A percentile compares a stretch with the other conserved stretches of the same genome.
These are phyloP conservation scores for Brachyistius frenatus DNA, from an alignment of 2,113 vertebrate genomes.

Conservation along the genomic window DNA sequence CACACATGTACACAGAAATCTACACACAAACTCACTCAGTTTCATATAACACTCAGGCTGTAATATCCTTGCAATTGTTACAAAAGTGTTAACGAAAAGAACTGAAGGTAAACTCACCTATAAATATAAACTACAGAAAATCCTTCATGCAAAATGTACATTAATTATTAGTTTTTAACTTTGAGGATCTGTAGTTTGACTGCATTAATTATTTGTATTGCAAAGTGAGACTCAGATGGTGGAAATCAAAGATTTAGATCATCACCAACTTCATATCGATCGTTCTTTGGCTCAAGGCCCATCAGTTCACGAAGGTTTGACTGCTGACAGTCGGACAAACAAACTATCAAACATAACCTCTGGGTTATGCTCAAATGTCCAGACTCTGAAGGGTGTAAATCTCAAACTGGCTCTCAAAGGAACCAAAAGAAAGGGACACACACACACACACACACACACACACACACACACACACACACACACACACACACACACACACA, in stretches of 20 bases:
- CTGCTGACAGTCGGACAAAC: slow-evolving; percentile 32
- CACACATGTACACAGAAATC: slow-evolving; percentile 3
- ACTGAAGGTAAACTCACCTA: no score
- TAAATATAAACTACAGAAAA: neutral
- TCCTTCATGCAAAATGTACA: slow-evolving; percentile 5
- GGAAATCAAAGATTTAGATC: slow-evolving; percentile 12
- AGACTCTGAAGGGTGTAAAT: slow-evolving; percentile 26
- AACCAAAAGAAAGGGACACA: slow-evolving; percentile 11
- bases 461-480: slow-evolving; percentile 24
- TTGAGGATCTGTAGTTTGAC: neutral
- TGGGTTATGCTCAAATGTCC: neutral
- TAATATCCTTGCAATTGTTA: neutral
- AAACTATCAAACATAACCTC: slow-evolving; percentile 3
- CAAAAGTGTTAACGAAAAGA: neutral
- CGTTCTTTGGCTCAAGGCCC: neutral
- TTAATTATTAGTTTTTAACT: neutral
- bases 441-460: slow-evolving; percentile 24
- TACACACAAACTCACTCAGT: slow-evolving; percentile 7
- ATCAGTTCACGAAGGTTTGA: neutral
- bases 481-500: slow-evolving; percentile 5
- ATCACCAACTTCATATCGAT: slow-evolving; percentile 11
- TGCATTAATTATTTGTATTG: neutral
- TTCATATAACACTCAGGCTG: neutral
- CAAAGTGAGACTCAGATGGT: neutral
- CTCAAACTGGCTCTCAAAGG: slow-evolving; percentile 14